Conservation (phyloP, 2,888 invertebrate species). For the Furcula furcula region DNA sequence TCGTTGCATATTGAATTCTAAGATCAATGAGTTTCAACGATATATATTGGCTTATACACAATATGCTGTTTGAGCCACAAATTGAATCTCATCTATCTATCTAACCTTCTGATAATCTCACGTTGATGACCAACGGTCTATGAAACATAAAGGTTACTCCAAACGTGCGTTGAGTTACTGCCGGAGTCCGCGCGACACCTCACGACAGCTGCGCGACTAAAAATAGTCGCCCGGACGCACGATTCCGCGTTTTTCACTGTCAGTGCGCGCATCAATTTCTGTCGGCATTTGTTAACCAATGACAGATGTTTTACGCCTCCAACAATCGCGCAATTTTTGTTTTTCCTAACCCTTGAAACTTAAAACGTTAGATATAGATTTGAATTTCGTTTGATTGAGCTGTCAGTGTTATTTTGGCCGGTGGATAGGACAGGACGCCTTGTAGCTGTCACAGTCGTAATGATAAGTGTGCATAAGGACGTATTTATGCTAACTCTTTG, state of each 20-base stretch:
- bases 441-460: constrained; percentile 63
- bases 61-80: no score
- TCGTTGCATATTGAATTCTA: no score
- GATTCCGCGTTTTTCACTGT: constrained; percentile 80
- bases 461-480: constrained; percentile 66
- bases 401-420: constrained; percentile 22
- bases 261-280: constrained; percentile 75
- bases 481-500: constrained; percentile 65
- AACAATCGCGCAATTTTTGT: constrained; percentile 26
- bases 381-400: constrained; percentile 21
- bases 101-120: no score
- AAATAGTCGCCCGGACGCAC: constrained; percentile 64
- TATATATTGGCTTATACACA: no score
- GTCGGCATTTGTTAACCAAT: constrained; percentile 77
- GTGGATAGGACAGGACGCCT: constrained; percentile 45
- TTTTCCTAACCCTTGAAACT: constrained; percentile 13
- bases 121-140: constrained; percentile 31
- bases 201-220: constrained; percentile 73
- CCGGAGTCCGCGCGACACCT: constrained; percentile 52
- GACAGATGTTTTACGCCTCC: constrained; percentile 76
- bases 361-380: constrained; percentile 27
- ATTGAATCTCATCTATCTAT: no score
- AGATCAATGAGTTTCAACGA: no score
- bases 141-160: constrained; percentile 38
- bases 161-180: constrained; percentile 41